Conservation (phyloP, 1,140 invertebrate species). For the Magallana ariakensis region DNA sequence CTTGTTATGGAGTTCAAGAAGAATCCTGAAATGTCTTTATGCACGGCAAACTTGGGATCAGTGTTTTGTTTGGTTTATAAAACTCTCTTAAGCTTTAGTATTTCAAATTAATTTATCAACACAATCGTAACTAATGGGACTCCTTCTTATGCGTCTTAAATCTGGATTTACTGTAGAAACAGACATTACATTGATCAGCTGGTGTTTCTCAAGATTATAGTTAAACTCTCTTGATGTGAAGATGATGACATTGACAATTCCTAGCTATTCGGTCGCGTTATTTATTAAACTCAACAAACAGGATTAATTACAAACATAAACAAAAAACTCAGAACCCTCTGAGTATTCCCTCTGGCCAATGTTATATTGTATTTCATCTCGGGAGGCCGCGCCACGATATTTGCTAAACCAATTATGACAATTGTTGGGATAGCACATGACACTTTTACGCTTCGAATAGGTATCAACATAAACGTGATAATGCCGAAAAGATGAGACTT, state of each 20-base stretch:
- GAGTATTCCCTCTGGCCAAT: not conserved
- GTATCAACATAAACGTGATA: constrained; percentile 24
- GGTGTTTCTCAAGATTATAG: not conserved
- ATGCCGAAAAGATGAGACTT: constrained; percentile 30
- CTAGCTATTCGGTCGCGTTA: not conserved
- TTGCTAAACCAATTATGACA: constrained; percentile 34
- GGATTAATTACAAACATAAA: constrained; percentile 30
- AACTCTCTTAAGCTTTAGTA: no score
- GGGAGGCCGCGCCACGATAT: not conserved
- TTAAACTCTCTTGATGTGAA: no score
- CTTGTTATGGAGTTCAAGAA: not conserved
- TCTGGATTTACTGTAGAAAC: not conserved
- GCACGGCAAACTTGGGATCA: no score
- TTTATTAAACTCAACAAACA: constrained; percentile 10
- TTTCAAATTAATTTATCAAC: no score
- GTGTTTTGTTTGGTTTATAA: no score
- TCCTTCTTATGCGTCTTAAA: no score
- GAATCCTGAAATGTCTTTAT: no score
- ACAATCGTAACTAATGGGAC: no score
- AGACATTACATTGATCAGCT: not conserved
- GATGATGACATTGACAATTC: not conserved
- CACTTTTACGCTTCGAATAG: constrained; percentile 28
- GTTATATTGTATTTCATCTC: constrained; percentile 11
- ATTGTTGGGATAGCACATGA: constrained; percentile 25
- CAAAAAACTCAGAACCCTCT: not conserved